Percentiles rank a stretch among this genome's conserved stretches.
These are phyloP conservation scores for Drosophila neutralis DNA, from an alignment of 2,888 invertebrate species.

Conservation along the genomic window DNA sequence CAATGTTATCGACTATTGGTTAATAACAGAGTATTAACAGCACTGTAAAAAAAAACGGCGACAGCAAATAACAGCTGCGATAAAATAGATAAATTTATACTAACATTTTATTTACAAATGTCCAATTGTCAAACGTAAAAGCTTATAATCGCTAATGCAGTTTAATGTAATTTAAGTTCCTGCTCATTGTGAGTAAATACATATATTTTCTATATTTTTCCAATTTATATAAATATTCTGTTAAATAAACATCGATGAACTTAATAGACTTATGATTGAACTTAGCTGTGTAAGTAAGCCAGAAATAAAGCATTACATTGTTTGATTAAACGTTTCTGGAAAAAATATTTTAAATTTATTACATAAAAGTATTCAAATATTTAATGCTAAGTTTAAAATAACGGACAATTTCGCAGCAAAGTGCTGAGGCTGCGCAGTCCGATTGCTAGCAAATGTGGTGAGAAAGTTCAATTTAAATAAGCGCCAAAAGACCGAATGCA, in stretches of 20 bases:
- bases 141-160: not conserved
- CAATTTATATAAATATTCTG: not conserved
- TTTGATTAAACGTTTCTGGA: not conserved
- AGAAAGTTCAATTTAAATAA: slow-evolving; percentile 3
- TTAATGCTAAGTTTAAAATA: not conserved
- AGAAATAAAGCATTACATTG: not conserved
- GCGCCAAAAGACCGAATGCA: slow-evolving; percentile 13
- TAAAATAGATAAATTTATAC: not conserved
- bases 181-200: not conserved
- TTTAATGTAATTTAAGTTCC: not conserved
- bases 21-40: not conserved
- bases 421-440: not conserved
- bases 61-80: not conserved
- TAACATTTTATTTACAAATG: not conserved
- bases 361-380: not conserved
- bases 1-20: not conserved
- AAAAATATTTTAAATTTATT: not conserved
- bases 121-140: not conserved
- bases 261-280: no score
- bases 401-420: not conserved
- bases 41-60: not conserved
- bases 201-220: not conserved
- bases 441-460: not conserved
- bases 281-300: not conserved
- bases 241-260: not conserved